Percentiles rank a stretch among this genome's conserved stretches.
These are phyloP conservation scores for Oceanites oceanicus DNA, from an alignment of 2,113 vertebrate species.

Conservation along the genomic window DNA sequence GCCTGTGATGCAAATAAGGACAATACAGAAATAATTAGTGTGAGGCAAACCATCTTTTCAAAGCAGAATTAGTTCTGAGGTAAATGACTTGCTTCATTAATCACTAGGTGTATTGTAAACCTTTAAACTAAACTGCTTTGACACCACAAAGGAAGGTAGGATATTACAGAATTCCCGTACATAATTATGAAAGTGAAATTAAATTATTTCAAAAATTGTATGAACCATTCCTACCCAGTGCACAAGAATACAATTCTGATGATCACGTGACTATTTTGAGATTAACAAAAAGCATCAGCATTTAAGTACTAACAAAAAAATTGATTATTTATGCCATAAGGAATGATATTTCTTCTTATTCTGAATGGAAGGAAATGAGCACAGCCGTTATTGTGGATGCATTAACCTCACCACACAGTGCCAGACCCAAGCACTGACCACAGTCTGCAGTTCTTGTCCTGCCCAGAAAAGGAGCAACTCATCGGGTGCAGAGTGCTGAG, in stretches of 20 bases:
- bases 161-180: not conserved
- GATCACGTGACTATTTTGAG: not conserved
- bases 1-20: slow-evolving; percentile 11
- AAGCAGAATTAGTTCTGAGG: not conserved
- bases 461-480: not conserved
- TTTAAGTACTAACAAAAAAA: not conserved
- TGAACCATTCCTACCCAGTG: not conserved
- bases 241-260: not conserved
- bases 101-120: not conserved
- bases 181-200: not conserved
- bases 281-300: not conserved
- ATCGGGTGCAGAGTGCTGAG: not conserved
- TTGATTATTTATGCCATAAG: not conserved
- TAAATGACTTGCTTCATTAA: not conserved
- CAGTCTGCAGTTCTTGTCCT: not conserved
- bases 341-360: not conserved
- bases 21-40: slow-evolving; percentile 19
- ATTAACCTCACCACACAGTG: not conserved
- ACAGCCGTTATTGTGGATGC: not conserved
- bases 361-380: not conserved
- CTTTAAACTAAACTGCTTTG: not conserved
- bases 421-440: not conserved
- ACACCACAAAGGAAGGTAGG: not conserved
- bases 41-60: slow-evolving; percentile 7
- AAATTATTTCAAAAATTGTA: not conserved